These are phyloP conservation scores for Cygnus buccinator DNA, from an alignment of 2,113 vertebrate species.

Conservation along the genomic window DNA sequence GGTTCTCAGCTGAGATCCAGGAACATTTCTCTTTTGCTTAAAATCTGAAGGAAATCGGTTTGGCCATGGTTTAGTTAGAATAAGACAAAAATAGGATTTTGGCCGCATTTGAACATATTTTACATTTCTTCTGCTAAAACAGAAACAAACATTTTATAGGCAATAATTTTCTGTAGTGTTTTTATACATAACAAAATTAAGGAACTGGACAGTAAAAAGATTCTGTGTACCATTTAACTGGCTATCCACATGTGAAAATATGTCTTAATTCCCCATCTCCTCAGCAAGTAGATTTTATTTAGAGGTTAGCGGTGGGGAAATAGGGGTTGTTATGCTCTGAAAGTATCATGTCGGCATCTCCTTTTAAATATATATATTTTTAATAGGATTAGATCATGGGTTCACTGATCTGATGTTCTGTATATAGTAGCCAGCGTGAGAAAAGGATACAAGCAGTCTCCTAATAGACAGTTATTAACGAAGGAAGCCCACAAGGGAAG, in stretches of 20 bases:
- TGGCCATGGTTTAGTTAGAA: constrained; percentile 43
- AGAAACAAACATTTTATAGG: constrained; percentile 19
- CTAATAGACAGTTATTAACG: neutral
- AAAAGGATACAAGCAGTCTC: neutral
- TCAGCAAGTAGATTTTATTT: neutral
- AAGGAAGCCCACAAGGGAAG: neutral
- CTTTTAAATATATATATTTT: neutral
- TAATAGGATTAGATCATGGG: neutral
- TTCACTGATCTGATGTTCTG: neutral
- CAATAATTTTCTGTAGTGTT: constrained; percentile 7
- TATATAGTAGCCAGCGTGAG: neutral
- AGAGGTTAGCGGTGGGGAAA: neutral
- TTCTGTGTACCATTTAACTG: neutral
- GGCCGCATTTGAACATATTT: constrained; percentile 30
- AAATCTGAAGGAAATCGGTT: constrained; percentile 49
- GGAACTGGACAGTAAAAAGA: neutral
- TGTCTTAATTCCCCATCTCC: neutral
- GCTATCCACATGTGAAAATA: neutral
- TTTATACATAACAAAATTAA: constrained; percentile 24
- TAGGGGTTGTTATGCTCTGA: neutral
- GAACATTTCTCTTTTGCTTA: constrained; percentile 41
- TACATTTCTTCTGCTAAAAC: constrained; percentile 28
- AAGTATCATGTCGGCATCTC: neutral
- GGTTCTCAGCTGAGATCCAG: constrained; percentile 9
- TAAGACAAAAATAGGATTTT: constrained; percentile 32